Evolutionary conservation across 1,140 invertebrate genomes (phyloP), one percentile per base, ranked within the genome.

Genomic region (Teleopsis dalmanni): DNA sequence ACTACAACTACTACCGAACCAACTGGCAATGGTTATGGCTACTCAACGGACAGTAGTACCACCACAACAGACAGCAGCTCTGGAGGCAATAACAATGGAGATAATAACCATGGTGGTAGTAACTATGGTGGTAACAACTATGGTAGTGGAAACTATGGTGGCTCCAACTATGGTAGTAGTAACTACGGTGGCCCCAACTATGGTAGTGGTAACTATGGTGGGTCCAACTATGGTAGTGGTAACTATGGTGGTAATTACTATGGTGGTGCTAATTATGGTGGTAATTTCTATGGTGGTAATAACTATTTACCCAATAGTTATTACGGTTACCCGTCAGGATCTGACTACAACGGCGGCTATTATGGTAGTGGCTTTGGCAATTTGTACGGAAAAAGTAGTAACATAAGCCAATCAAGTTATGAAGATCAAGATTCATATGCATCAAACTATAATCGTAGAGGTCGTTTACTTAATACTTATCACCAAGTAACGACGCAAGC

Each of bases 401-500:
- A 61, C 50, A 52, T 53, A 19, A 51, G 37, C 26, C 43, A 41
- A 4, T 33, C 41, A 19, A 19, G 41, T 19, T 18, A 14, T 13
- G 31, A 43, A 27, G 26, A 43, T 19, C 14, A 43, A 19, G 14
- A n/a, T 33, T 45, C 44, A 4, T 21, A 35, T 18, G 7, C 23
- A 33, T 38, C 27, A 6, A 2, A 37, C 21, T 19, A 31, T 13
- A 29, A 44, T 45, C 48, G 48, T 3, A 27, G 42, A 38, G 48
- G 41, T 26, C 44, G 44, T 29, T 31, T 22, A 13, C 16, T 50
- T 16, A 19, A 44, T 69, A 75, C 51, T 73, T 70, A 58, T 71
- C 59, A 44, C 74, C 71, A 65, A 45, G 72, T 62, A 61, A 73
- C 76, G 55, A 53, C 67, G 34, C 72, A 66, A 48, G 62, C 68